These are phyloP conservation scores for Cephalotes varians DNA, from an alignment of 2,888 invertebrate species.

Conservation along the genomic window DNA sequence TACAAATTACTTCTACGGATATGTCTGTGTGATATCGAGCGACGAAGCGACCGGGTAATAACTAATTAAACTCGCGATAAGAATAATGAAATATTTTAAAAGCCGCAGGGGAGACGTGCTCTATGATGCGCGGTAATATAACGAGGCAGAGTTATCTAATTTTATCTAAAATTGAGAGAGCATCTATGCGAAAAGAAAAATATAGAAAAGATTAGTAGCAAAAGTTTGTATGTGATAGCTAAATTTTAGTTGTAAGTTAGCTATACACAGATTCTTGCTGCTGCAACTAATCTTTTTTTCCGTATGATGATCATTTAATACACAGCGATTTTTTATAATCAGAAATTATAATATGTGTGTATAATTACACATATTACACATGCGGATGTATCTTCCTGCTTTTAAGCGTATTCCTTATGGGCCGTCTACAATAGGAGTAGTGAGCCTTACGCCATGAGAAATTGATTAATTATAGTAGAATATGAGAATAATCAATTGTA, in stretches of 20 bases:
- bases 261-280: no score
- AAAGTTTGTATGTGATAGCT: no score
- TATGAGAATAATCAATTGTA: no score
- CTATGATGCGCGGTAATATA: slow-evolving; percentile 35
- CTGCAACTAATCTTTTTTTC: no score
- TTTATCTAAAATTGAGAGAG: slow-evolving; percentile 36
- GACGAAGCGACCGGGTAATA: background rate
- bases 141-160: slow-evolving; percentile 20
- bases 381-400: slow-evolving; percentile 27
- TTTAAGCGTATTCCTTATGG: background rate
- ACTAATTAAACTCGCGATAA: slow-evolving; percentile 45
- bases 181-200: no score
- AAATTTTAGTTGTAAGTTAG: no score
- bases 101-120: background rate
- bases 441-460: no score
- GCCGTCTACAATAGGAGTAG: no score
- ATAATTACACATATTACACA: slow-evolving; percentile 20
- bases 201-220: no score
- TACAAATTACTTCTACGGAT: slow-evolving; percentile 24
- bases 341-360: slow-evolving; percentile 8
- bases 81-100: slow-evolving; percentile 43
- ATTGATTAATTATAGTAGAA: no score
- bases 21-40: slow-evolving; percentile 1
- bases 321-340: slow-evolving; percentile 14
- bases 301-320: slow-evolving; percentile 2